Base-by-base conservation (phyloP, 1,140 invertebrate genomes). In the Semibalanus balanoides region DNA sequence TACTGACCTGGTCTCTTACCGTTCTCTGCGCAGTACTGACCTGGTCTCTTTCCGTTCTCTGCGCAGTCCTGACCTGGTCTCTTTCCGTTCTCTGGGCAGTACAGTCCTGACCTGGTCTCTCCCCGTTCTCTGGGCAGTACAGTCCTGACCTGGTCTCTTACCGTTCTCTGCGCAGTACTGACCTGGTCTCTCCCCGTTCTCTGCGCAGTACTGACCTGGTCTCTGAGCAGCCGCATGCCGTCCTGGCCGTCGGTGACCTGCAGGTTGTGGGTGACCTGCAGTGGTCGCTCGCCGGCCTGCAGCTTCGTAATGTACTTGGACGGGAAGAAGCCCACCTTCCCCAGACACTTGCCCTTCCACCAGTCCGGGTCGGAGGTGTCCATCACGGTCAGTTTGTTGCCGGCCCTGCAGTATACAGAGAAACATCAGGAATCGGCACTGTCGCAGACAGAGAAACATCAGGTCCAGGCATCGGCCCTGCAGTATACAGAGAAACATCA, bases 331-430 rank as follows among this genome's bases (percentile, higher is more conserved):
- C 95, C 95, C n/a, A 92, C 88, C 80, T 91, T 89, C 27, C 94
- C 94, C 75, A 96, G 86, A 81, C 93, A 96, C 84, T 96, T 96
- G 35, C 95, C 95, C 85, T 95, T 92, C 95, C 95, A 98, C 96
- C 96, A 98, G 81, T 97, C 94, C 27, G 91, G 92, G 84, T 97
- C 94, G 0, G 93, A 92, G 40, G 93, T 96, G 81, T 97, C 95
- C 74, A 94, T 95, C 27, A 97, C 95, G 5, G 93, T 96, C 30
- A 97, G 90, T 83, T 96, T 96, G 85, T 95, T 95, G 3, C 96
- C 95, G 73, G 96, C 94, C 84, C 90, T 92, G 84, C 3, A 30
- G 73, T 64, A 76, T 40, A 40, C 5, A 40, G 35, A 40, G 5
- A 40, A 5, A 17, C 35, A 40, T 40, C 35, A 40, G 35, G 17